These are phyloP conservation scores for Acanthiza pusilla DNA, from an alignment of 2,797 vertebrate genomes.

Conservation along the genomic window DNA sequence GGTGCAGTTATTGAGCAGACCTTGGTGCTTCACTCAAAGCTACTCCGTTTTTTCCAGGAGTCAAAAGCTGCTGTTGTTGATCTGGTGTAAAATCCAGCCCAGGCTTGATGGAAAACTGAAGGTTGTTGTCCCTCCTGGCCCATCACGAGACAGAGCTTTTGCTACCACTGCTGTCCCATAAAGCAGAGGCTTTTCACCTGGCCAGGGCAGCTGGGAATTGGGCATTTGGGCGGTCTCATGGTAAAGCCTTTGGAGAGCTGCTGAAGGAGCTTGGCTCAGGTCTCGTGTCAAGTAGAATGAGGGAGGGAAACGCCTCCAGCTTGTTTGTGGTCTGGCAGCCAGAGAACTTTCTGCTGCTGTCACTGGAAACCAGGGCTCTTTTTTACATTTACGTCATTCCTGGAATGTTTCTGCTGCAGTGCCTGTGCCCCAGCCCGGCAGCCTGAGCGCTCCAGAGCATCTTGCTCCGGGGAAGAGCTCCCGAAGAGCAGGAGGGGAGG, in stretches of 20 bases:
- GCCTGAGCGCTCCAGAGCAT: neutral
- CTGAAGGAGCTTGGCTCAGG: conserved; percentile 10
- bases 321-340: conserved; percentile 45
- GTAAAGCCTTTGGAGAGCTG: neutral
- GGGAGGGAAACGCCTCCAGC: neutral
- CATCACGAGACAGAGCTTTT: neutral
- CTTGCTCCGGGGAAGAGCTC: rapidly evolving
- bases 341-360: neutral
- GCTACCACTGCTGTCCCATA: neutral
- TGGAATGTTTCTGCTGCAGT: neutral
- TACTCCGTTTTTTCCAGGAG: neutral
- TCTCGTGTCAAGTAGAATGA: neutral
- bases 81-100: neutral
- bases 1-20: neutral
- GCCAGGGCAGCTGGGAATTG: neutral
- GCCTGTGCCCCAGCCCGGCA: neutral
- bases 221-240: neutral
- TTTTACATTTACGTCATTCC: neutral
- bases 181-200: neutral
- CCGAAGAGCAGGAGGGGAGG: neutral
- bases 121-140: neutral
- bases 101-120: neutral
- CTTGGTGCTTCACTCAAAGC: neutral
- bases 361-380: neutral
- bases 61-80: neutral